phyloP scores from a whole-genome alignment of 2,113 vertebrate genomes.

The Oriolus oriolus region DNA sequence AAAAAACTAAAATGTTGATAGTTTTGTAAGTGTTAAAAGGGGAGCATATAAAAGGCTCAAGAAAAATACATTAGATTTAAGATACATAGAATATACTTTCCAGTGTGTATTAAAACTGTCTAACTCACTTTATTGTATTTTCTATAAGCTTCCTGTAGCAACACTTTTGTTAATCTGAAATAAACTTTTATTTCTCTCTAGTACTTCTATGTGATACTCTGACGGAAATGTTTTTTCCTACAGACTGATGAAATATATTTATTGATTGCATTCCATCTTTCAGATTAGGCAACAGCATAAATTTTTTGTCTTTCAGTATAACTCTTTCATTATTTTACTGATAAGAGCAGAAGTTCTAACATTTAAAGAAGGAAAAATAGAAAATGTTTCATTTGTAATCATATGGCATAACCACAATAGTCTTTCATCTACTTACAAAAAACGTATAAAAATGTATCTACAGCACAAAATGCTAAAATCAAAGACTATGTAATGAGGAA shows the following conservation, averaged over 20 bases:
- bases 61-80: not conserved
- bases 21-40: not conserved
- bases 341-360: not conserved
- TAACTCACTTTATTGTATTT: not conserved
- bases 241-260: not conserved
- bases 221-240: not conserved
- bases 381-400: not conserved
- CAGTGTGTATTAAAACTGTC: not conserved
- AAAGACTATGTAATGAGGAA: not conserved
- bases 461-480: not conserved
- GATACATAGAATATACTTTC: not conserved
- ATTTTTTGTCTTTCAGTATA: not conserved
- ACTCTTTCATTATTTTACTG: not conserved
- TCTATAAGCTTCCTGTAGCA: not conserved
- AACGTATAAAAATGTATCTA: not conserved
- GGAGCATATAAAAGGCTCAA: not conserved
- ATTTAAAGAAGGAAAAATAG: not conserved
- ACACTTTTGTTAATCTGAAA: not conserved
- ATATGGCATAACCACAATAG: not conserved
- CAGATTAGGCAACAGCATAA: not conserved
- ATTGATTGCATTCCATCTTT: not conserved
- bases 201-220: not conserved
- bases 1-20: not conserved
- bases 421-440: not conserved
- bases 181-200: not conserved